These are phyloP conservation scores for Menidia menidia DNA, from an alignment of 2,797 vertebrate species.

Conservation along the genomic window DNA sequence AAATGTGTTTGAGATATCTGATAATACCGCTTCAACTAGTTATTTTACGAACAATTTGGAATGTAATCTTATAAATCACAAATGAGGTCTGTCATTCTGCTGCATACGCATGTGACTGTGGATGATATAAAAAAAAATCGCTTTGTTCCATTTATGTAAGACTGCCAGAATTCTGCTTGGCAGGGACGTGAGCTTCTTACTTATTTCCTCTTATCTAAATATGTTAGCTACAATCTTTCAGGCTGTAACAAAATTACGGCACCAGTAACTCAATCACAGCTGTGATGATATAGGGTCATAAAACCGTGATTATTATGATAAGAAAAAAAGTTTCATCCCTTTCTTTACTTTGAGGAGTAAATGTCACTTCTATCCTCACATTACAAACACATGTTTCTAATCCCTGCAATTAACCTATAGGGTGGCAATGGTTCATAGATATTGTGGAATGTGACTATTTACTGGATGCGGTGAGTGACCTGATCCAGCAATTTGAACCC, in stretches of 20 bases:
- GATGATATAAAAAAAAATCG: slow-evolving; percentile 44
- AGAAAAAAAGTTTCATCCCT: background rate
- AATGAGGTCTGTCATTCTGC: slow-evolving; percentile 46
- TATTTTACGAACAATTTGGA: slow-evolving; percentile 34
- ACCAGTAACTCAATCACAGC: background rate
- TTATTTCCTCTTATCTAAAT: slow-evolving; percentile 19
- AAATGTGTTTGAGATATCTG: slow-evolving; percentile 24
- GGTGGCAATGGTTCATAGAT: background rate
- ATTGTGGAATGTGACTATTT: background rate
- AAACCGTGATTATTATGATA: background rate
- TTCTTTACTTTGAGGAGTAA: background rate
- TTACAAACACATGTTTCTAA: background rate
- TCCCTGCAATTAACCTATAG: background rate
- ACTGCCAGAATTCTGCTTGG: slow-evolving; percentile 43
- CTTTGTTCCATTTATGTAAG: slow-evolving; percentile 52
- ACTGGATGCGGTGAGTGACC: background rate
- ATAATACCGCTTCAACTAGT: background rate
- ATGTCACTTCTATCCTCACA: background rate
- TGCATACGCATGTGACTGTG: slow-evolving; percentile 46
- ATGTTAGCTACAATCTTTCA: slow-evolving; percentile 30
- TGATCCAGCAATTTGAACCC: background rate
- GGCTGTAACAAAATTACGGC: background rate
- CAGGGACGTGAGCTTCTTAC: slow-evolving; percentile 26
- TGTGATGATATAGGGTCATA: background rate
- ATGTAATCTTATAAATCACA: slow-evolving; percentile 45